phyloP scores from a whole-genome alignment of 2,888 invertebrate species.

The Diploptera punctata region DNA sequence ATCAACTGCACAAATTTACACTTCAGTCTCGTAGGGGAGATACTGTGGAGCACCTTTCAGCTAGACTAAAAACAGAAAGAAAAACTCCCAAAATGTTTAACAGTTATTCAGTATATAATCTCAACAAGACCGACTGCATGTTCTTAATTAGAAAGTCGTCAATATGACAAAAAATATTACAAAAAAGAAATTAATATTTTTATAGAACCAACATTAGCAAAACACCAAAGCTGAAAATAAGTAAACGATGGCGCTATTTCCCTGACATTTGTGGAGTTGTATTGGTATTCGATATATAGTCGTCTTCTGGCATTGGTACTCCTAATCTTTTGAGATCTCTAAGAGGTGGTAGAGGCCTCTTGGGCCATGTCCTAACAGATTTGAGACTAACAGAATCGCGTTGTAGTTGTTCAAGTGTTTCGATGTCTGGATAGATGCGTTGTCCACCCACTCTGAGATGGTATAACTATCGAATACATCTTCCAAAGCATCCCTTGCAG shows the following conservation, averaged over 20 bases:
- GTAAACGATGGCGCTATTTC: slow-evolving; percentile 10
- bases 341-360: slow-evolving; percentile 63
- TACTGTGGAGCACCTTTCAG: not conserved
- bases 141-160: too few relatives aligned
- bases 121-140: too few relatives aligned
- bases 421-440: slow-evolving; percentile 62
- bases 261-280: slow-evolving; percentile 10
- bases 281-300: not conserved
- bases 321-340: slow-evolving; percentile 58
- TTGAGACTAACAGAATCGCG: slow-evolving; percentile 60
- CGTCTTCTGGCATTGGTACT: slow-evolving; percentile 47
- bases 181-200: too few relatives aligned
- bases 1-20: slow-evolving; percentile 1
- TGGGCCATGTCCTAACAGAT: slow-evolving; percentile 63
- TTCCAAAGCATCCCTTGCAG: slow-evolving; percentile 62
- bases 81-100: not conserved
- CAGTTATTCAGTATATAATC: too few relatives aligned
- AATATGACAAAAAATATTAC: too few relatives aligned
- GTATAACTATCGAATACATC: slow-evolving; percentile 67
- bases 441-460: slow-evolving; percentile 72
- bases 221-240: not conserved
- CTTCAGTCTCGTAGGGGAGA: not conserved
- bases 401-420: slow-evolving; percentile 62
- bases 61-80: not conserved
- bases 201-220: not conserved